Evolutionary conservation across 1,140 invertebrate genomes (phyloP).

Genomic region (Drosophila albomicans): DNA sequence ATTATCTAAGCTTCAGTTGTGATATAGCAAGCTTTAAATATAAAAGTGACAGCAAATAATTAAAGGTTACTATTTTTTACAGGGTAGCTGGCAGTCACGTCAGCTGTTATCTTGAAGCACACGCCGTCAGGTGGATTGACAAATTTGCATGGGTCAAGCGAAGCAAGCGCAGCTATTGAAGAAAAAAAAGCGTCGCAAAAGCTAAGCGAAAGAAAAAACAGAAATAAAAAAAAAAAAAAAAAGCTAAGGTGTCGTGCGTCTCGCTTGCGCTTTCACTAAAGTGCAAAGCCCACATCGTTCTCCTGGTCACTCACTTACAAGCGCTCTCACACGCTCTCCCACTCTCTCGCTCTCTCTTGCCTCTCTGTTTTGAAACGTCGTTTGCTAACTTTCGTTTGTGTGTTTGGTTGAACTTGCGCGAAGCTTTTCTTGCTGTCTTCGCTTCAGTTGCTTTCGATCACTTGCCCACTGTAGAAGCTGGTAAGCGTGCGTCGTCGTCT

Average conservation of each 20-base stretch:
- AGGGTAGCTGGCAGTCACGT: background rate
- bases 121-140: too few relatives aligned
- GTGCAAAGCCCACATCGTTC: background rate
- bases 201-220: background rate
- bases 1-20: too few relatives aligned
- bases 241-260: background rate
- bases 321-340: background rate
- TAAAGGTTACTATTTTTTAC: too few relatives aligned
- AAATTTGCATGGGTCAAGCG: background rate
- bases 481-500: background rate
- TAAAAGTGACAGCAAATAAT: too few relatives aligned
- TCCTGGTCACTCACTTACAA: background rate
- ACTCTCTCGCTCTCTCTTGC: background rate
- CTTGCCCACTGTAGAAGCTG: slow-evolving; percentile 33
- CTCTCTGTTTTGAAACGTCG: background rate
- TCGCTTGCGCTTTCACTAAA: slow-evolving; percentile 6
- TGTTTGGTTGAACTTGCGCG: slow-evolving; percentile 13
- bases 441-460: slow-evolving; percentile 35
- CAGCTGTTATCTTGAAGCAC: too few relatives aligned
- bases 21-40: too few relatives aligned
- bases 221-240: background rate
- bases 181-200: background rate
- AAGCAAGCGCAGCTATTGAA: background rate
- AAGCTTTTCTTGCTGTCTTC: slow-evolving; percentile 45
- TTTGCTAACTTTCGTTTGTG: slow-evolving; percentile 16